Evolutionary conservation across 2,113 vertebrate species (phyloP), one percentile per base, ranked within the genome.

Genomic region (rabbit (Oryctolagus cuniculus)): DNA sequence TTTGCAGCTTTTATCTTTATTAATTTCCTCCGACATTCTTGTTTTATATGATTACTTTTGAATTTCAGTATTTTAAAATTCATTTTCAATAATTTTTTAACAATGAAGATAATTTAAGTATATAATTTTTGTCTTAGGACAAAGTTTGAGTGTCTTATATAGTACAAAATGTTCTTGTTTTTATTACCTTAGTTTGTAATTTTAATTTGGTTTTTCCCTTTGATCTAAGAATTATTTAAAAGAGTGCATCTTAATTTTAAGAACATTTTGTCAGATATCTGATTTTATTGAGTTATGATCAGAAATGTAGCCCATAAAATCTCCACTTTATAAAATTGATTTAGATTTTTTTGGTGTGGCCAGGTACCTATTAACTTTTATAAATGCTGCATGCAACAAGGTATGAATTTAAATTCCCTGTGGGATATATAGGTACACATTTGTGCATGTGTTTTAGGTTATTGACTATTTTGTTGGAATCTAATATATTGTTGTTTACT

Each of bases 1-100:
- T 73, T 90, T 81, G 44, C 87, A 49, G 21, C 8, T 80, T 80
- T 94, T 66, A 64, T 53, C 67, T 81, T 89, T 74, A 90, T 77
- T 74, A 80, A 84, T 92, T 89, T n/a, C 24, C 15, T 94, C 11
- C 44, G 4, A 87, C 10, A 72, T 70, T 84, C 34, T 29, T 58
- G 8, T 78, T 77, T 84, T 29, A 75, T 55, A 81, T 34, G 69
- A 17, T 31, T 88, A 70, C 19, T 84, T 61, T 92, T 61, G 49
- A 58, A 64, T 75, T 87, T 38, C 6, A 58, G 15, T 10, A 72
- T 63, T 73, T 92, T 82, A 38, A 87, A 87, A 16, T 72, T 85
- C 66, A 51, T n/a, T 87, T 81, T 73, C 9, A 66, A 66, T 72
- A 67, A n/a, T 24, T 81, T 58, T 75, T 55, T 81, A 89, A 86